Percentiles rank a stretch among this genome's conserved stretches.
Conservation (phyloP, 2,888 invertebrate species). For the Lasiommata megera region DNA sequence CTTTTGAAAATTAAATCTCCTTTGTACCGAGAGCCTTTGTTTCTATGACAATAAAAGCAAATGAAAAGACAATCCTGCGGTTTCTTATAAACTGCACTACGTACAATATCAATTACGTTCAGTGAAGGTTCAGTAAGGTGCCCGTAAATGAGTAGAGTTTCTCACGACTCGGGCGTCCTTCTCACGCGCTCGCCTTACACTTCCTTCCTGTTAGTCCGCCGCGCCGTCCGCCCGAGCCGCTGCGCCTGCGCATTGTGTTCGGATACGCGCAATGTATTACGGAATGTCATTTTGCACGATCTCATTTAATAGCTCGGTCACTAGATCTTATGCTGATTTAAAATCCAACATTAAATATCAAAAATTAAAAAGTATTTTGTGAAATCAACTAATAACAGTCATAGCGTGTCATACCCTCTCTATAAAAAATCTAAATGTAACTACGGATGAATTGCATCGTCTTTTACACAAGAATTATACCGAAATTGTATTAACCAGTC, state of each 20-base stretch:
- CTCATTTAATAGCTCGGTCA: neutral
- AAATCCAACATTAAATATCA: no score
- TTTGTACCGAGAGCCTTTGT: slow-evolving; percentile 12
- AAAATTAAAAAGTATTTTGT: neutral
- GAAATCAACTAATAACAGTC: no score
- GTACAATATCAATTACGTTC: slow-evolving; percentile 10
- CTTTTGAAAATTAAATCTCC: neutral
- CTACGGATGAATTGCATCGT: no score
- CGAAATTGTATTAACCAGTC: no score
- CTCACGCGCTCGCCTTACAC: slow-evolving; percentile 77
- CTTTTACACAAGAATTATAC: no score
- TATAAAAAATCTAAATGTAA: no score
- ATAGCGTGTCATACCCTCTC: no score
- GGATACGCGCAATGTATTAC: slow-evolving; percentile 40
- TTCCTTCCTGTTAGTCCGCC: slow-evolving; percentile 70
- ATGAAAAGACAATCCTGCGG: slow-evolving; percentile 2
- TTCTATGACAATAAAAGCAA: slow-evolving; percentile 10
- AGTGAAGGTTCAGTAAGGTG: slow-evolving; percentile 43
- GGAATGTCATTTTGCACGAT: neutral
- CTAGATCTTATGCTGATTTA: no score
- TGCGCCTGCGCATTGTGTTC: slow-evolving; percentile 47
- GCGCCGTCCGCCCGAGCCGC: slow-evolving; percentile 23
- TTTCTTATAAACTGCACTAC: slow-evolving; percentile 12
- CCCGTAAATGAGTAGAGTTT: slow-evolving; percentile 40
- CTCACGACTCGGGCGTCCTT: slow-evolving; percentile 68